Evolutionary conservation across 2,797 vertebrate species (phyloP), one percentile per base, ranked within the genome.

Genomic region (Craterocephalus amniculus): DNA sequence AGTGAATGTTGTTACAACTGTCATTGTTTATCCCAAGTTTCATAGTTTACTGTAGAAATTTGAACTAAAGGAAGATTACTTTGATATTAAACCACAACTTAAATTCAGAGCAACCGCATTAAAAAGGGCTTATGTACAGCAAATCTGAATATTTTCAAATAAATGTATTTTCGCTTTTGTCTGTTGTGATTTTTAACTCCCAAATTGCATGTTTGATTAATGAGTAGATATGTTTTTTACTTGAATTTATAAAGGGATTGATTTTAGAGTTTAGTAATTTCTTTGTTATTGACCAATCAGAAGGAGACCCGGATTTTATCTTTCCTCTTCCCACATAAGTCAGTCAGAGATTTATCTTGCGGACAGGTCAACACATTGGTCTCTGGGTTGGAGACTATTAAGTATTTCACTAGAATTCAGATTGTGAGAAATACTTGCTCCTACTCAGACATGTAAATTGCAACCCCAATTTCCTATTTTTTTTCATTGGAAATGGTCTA

Each of bases 91-190:
- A 36, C 22, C 6, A 8, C 60, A 4, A 36, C 38, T 49, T 54
- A 1, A 67, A 58, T 35, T 68, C 0, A 43, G 54, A 59, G 35
- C 32, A n/a, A 29, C 32, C 10, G 6, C 31, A 72, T 45, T 60
- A 40, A 26, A 14, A 87, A 77, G 48, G 62, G 71, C 58, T 73
- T 83, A 85, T 67, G 84, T 87, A 81, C 32, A 71, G 4, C 7
- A 61, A 43, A 65, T 54, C 24, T 10, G 20, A 76, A 62, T 70
- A 72, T 87, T 89, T 91, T 84, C 38, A 75, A 89, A 90, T 90
- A 90, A 89, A 91, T 79, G 4, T 81, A 76, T 87, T 87, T 90
- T 85, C 64, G 70, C 0, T 40, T 22, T 83, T 63, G 34, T 51
- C 26, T 26, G 6, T 58, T 0, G 0, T 74, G 26, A 63, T 71